Evolutionary conservation across 2,113 vertebrate genomes (phyloP), one percentile per base, ranked within the genome.

Genomic region (Tautogolabrus adspersus): DNA sequence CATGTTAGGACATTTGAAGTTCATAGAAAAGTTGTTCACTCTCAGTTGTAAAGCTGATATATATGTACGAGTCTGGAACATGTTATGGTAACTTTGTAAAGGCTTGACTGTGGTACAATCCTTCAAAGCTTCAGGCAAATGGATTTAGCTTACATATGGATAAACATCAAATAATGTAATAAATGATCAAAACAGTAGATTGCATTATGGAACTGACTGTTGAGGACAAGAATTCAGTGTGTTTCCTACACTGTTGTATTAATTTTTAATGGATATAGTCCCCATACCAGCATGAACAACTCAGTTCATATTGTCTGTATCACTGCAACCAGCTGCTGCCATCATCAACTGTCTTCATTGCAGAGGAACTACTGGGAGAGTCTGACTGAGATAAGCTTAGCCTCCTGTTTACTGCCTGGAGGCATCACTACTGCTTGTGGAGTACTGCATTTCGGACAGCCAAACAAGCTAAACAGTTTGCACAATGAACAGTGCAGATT

Each of bases 281-380:
- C 59, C 26, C 40, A 52, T 19, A 54, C 44, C 30, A 30, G 34
- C 59, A 55, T 56, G 47, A 40, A 52, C 58, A 57, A 3, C 44
- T 47, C 40, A 21, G 5, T 18, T 7, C 34, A 5, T 57, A 34
- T 63, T 72, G n/a, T 49, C 30, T 72, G 54, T 57, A 55, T 78
- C 57, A 57, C n/a, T 54, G 59, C 66, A 62, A 55, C 77, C 66
- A 76, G 74, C 69, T 74, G 64, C 69, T 62, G 69, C 64, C 64
- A 61, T 30, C 78, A 60, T 49, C 73, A 81, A 47, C 76, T 58
- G 65, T 73, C 42, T 75, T 82, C 65, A 46, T 9, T 44, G 54
- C 21, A 59, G 26, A 13, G 23, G 11, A 79, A 62, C 23, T 51
- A 22, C 34, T 40, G 54, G 49, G 44, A 26, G 37, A 65, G 57